Conservation (phyloP, 2,113 vertebrate genomes). For the Anas platyrhynchos region DNA sequence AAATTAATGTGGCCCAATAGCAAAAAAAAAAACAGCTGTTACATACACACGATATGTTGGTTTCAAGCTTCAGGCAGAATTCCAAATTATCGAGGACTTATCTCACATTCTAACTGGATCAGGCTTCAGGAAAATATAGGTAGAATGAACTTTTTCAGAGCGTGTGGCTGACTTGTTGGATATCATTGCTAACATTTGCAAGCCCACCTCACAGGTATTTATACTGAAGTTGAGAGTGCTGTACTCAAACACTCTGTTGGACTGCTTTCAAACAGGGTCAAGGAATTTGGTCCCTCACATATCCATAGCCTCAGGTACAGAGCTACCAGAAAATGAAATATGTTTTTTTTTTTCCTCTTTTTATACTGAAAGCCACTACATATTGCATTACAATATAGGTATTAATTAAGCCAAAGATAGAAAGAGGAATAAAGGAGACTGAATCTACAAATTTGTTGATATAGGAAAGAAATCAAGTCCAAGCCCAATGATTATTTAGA, state of each 20-base stretch:
- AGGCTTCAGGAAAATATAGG: not conserved
- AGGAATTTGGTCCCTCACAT: not conserved
- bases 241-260: not conserved
- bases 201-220: not conserved
- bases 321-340: not conserved
- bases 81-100: rapidly evolving
- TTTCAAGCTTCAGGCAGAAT: not conserved
- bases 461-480: not conserved
- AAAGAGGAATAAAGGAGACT: not conserved
- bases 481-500: not conserved
- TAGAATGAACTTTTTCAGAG: not conserved
- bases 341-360: not conserved
- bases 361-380: not conserved
- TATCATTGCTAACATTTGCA: not conserved
- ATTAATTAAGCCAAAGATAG: not conserved
- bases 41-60: rapidly evolving
- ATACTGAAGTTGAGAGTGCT: not conserved
- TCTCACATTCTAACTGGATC: not conserved
- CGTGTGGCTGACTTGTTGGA: rapidly evolving
- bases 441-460: not conserved
- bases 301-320: not conserved
- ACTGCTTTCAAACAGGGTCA: not conserved
- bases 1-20: not conserved
- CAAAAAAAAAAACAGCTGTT: not conserved
- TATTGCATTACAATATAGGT: not conserved